A percentile compares a stretch with the other conserved stretches of the same genome.
Conservation (phyloP, 2,113 vertebrate genomes). For the Coracopsis vasa region DNA sequence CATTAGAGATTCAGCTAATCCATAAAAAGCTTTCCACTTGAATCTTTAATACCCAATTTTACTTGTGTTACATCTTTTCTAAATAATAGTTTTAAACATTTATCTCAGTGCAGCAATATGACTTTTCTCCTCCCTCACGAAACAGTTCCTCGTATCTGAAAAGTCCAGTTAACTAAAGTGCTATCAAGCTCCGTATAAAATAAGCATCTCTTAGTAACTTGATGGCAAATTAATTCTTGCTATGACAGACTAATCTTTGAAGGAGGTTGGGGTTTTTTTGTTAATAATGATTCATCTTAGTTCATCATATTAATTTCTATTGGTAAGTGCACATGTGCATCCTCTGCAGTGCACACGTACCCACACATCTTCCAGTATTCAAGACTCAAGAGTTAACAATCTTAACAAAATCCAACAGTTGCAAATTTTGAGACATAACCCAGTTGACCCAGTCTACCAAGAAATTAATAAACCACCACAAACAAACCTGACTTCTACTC, state of each 20-base stretch:
- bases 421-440: background rate
- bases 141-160: background rate
- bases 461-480: background rate
- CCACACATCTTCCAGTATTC: background rate
- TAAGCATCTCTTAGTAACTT: background rate
- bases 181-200: background rate
- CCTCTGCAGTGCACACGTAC: background rate
- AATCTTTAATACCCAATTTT: background rate
- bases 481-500: background rate
- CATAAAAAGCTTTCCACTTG: background rate
- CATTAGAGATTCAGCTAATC: background rate
- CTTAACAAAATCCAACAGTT: background rate
- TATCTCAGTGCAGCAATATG: background rate
- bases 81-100: background rate
- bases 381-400: background rate
- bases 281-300: background rate
- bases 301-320: background rate
- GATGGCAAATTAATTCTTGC: background rate
- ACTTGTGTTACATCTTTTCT: background rate
- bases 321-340: background rate
- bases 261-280: background rate
- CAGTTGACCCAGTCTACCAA: background rate
- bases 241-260: background rate
- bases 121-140: background rate
- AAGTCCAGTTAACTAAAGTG: background rate